Evolutionary conservation across 2,113 vertebrate genomes (phyloP).

Genomic region (Eurystomus gularis): DNA sequence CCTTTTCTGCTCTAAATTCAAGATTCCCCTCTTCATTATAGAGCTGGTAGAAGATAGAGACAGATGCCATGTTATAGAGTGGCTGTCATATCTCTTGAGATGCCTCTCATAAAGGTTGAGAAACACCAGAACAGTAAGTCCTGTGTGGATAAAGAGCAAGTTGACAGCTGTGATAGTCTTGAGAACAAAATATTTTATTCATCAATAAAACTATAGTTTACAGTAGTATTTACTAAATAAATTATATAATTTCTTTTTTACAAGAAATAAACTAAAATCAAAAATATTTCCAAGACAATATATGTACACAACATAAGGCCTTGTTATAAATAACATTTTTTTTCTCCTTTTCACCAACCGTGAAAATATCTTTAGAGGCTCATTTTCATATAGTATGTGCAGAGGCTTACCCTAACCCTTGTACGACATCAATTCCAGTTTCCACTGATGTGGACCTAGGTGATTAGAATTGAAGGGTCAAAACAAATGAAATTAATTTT

Average conservation of each 20-base stretch:
- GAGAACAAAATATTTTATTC: slow-evolving; percentile 86
- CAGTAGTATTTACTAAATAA: slow-evolving; percentile 88
- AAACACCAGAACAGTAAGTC: background rate
- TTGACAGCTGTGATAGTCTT: slow-evolving; percentile 54
- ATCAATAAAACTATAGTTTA: slow-evolving; percentile 89
- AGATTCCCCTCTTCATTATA: background rate
- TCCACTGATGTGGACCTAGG: slow-evolving; percentile 34
- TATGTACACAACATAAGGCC: slow-evolving; percentile 81
- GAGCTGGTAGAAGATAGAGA: background rate
- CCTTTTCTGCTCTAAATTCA: background rate
- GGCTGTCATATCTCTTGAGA: background rate
- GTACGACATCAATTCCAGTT: slow-evolving; percentile 53
- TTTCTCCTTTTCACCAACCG: slow-evolving; percentile 69
- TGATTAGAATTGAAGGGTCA: slow-evolving; percentile 53
- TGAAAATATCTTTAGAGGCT: slow-evolving; percentile 74
- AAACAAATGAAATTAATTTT: slow-evolving; percentile 62
- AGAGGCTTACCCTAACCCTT: slow-evolving; percentile 57
- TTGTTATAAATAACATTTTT: slow-evolving; percentile 79
- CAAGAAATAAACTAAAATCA: slow-evolving; percentile 84
- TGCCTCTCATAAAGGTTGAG: background rate
- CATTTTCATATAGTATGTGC: slow-evolving; percentile 65
- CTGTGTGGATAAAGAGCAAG: background rate
- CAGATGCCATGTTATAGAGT: background rate
- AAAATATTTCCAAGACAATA: slow-evolving; percentile 82
- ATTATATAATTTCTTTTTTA: slow-evolving; percentile 85